Conservation (phyloP, 1,140 invertebrate genomes). For the Listronotus bonariensis region DNA sequence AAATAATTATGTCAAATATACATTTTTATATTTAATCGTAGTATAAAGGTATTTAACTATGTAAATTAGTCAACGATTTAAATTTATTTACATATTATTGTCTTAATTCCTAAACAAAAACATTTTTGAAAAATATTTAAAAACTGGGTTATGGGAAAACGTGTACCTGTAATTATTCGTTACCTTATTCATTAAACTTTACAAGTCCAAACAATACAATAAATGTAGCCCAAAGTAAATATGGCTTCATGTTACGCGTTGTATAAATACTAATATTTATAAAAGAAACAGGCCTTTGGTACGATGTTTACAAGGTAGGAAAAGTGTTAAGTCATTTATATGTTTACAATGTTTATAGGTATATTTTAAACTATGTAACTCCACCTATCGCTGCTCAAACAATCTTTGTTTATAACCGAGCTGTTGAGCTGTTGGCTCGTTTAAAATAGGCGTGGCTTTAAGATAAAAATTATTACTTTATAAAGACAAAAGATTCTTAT, state of each 20-base stretch:
- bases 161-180: too few species aligned
- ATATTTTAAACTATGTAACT: constrained; percentile 6
- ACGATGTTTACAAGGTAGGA: constrained; percentile 15
- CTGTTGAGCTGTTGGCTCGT: constrained; percentile 3
- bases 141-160: too few species aligned
- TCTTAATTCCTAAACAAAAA: too few species aligned
- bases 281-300: constrained; percentile 14
- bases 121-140: too few species aligned
- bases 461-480: background rate
- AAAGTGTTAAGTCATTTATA: constrained; percentile 22
- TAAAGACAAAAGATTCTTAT: too few species aligned
- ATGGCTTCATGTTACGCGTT: constrained; percentile 8
- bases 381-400: constrained; percentile 20
- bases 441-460: constrained; percentile 3
- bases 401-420: constrained; percentile 17
- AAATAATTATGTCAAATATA: too few species aligned
- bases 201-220: constrained; percentile 14
- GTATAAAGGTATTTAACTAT: too few species aligned
- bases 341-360: constrained; percentile 13
- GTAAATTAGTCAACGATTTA: too few species aligned
- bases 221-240: constrained; percentile 14
- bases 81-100: too few species aligned
- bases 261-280: constrained; percentile 23
- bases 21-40: too few species aligned
- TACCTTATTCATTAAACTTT: background rate